phyloP scores from a whole-genome alignment of 2,888 invertebrate species.

The Lypha dubia region DNA sequence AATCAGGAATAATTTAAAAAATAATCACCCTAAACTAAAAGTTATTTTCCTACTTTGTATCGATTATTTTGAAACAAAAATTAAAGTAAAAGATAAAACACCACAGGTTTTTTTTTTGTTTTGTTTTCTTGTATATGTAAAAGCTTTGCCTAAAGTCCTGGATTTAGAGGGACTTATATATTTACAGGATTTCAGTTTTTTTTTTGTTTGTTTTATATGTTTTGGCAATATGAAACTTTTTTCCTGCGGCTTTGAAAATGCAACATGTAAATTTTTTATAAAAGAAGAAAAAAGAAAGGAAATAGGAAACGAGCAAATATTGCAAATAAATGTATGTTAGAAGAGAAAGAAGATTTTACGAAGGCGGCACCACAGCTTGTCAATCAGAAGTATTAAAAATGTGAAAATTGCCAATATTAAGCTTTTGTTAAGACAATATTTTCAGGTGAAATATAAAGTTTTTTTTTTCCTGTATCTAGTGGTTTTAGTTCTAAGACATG shows the following conservation, averaged over 20 bases:
- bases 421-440: neutral
- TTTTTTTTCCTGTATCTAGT: neutral
- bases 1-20: slow-evolving; percentile 23
- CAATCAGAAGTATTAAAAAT: neutral
- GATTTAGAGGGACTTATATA: slow-evolving; percentile 27
- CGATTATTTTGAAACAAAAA: slow-evolving; percentile 4
- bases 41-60: slow-evolving; percentile 31
- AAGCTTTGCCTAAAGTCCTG: slow-evolving; percentile 36
- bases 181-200: slow-evolving; percentile 13
- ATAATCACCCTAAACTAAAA: slow-evolving; percentile 44
- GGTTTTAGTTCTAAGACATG: neutral
- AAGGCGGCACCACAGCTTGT: neutral
- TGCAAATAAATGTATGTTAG: neutral
- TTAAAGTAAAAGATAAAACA: slow-evolving; percentile 16
- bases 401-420: neutral
- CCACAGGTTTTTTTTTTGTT: neutral
- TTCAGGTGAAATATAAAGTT: neutral
- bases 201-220: neutral
- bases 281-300: neutral
- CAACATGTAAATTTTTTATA: slow-evolving; percentile 50
- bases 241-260: slow-evolving; percentile 18
- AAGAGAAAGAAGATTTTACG: neutral
- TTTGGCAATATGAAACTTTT: neutral
- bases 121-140: neutral
- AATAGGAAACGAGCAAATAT: slow-evolving; percentile 7